A percentile compares a stretch with the other conserved stretches of the same genome.
phyloP scores from a whole-genome alignment of 1,140 invertebrate species.

The Aphaenogaster ashmeadi region DNA sequence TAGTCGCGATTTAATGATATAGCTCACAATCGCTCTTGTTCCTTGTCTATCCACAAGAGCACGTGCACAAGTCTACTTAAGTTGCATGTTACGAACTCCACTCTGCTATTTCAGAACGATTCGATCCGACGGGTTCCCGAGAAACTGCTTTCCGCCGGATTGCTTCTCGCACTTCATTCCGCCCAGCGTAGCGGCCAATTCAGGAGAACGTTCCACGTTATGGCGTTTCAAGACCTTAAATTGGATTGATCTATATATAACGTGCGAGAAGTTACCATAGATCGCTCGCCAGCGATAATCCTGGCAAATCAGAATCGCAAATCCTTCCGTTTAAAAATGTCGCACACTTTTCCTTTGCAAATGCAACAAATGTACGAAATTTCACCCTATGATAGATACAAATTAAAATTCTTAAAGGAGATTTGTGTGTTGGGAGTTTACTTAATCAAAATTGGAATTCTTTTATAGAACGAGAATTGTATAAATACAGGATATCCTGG shows the following conservation, averaged over 20 bases:
- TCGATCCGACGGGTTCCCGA: conserved; percentile 37
- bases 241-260: conserved; percentile 26
- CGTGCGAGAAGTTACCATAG: background rate
- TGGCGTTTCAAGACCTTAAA: conserved; percentile 28
- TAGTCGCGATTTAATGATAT: conserved; percentile 39
- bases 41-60: conserved; percentile 22
- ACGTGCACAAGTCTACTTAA: conserved; percentile 35
- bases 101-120: conserved; percentile 38
- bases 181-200: conserved; percentile 13
- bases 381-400: background rate
- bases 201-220: conserved; percentile 25
- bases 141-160: conserved; percentile 48
- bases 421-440: background rate
- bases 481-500: background rate
- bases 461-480: background rate
- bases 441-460: background rate
- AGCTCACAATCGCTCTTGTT: background rate
- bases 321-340: background rate
- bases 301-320: background rate
- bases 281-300: background rate
- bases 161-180: conserved; percentile 45
- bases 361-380: background rate
- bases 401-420: background rate
- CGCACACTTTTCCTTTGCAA: background rate
- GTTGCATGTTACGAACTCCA: conserved; percentile 22